A percentile compares a stretch with the other conserved stretches of the same genome.
Evolutionary conservation across 2,797 vertebrate species (phyloP).

Genomic region (Neostethus bicornis): DNA sequence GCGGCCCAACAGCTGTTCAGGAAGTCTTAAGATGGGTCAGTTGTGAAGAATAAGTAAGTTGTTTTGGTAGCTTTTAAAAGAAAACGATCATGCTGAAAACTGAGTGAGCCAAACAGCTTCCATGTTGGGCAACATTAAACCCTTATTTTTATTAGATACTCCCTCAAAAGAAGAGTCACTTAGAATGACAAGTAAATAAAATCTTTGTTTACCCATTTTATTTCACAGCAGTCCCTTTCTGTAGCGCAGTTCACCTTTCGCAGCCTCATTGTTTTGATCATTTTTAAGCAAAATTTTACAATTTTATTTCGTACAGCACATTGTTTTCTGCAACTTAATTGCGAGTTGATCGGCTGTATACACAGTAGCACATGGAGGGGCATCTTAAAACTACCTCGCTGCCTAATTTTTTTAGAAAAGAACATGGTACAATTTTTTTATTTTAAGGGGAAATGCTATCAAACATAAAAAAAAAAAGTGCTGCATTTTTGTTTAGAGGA

Average conservation of each 20-base stretch:
- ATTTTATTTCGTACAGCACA: no score
- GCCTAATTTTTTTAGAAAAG: no score
- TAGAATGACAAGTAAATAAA: neutral
- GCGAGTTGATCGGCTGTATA: no score
- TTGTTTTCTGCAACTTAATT: no score
- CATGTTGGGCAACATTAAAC: neutral
- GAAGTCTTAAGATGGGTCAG: conserved; percentile 44
- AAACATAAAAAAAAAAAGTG: no score
- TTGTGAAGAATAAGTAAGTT: conserved; percentile 36
- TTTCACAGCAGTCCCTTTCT: neutral
- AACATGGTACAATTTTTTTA: no score
- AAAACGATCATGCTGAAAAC: conserved; percentile 12
- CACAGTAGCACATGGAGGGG: no score
- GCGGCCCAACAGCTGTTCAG: conserved; percentile 63
- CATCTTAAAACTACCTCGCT: no score
- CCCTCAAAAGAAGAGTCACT: neutral
- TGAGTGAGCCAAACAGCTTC: neutral
- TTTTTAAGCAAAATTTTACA: no score
- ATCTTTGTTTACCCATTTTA: neutral
- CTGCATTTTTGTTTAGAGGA: no score
- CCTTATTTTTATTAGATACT: neutral
- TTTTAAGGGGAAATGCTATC: no score
- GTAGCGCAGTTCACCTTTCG: neutral
- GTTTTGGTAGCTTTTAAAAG: conserved; percentile 29
- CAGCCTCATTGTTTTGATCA: no score